Evolutionary conservation across 1,140 invertebrate genomes (phyloP), one percentile per base, ranked within the genome.

Genomic region (Zaprionus lachaisei): DNA sequence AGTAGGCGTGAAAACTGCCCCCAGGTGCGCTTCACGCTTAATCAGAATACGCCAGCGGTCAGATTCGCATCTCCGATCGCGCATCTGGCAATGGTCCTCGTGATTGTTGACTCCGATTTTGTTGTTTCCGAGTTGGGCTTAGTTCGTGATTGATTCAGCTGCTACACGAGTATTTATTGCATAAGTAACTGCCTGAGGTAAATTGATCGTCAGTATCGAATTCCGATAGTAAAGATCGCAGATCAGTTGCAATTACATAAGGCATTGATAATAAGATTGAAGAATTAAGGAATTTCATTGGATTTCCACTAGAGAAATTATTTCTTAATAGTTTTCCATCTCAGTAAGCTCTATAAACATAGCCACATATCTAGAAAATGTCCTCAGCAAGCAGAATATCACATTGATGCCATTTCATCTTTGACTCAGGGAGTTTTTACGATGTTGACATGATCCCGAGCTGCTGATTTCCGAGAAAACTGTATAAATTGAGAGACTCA

Each of bases 1-100:
- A 85, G 81, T 77, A 74, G 85, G 85, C 85, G 83, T 75, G 54
- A 75, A 69, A 68, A 78, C 55, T 55, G 91, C 91, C 91, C 84
- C 91, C 91, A 92, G 91, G 91, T 92, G 91, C 83, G 87, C 87
- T 90, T 91, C 87, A 92, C 87, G 91, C 77, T 92, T 79, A 79
- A 92, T 92, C 91, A 92, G 91, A 92, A 92, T 89, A 80, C 76
- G 74, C 79, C 66, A 72, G 17, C 57, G 72, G 85, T 24, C 38
- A 44, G 34, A 28, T 67, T 17, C 64, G 34, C 72, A 44, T 57
- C 66, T 73, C 47, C 51, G 26, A 67, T 79, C 41, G 44, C 49
- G 17, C 22, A 38, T 26, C 11, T 37, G 26, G 26, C 37, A 37
- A 17, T 74, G 57, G 55, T 71, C 47, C 34, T 47, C 66, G n/a